Evolutionary conservation across 2,888 invertebrate species (phyloP), one percentile per base, ranked within the genome.

Genomic region (Branchellion lobata): DNA sequence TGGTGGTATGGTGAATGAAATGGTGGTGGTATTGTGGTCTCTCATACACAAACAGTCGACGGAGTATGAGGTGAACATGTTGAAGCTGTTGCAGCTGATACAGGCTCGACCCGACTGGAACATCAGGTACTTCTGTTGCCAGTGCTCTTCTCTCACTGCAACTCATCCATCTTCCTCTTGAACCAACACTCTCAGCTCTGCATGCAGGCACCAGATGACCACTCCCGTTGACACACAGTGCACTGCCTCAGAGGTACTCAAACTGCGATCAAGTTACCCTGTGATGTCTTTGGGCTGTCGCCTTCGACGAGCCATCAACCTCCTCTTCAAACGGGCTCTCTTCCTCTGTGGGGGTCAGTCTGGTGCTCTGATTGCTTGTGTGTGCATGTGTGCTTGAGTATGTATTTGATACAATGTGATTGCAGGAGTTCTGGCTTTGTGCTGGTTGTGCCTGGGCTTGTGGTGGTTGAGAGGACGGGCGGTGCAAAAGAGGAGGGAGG

Each of bases 61-160:
- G 18, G 53, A 61, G 24, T 65, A 77, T 57, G 65, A 77, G 34
- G 77, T 77, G 77, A 65, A 65, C 27, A 34, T 77, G 57, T 11
- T 24, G 31, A 77, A 65, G 33, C n/a, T 77, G 1, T 27, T 77
- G 5, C n/a, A 27, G 24, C 24, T 65, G 33, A 65, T 77, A 0
- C 18, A 34, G 36, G 31, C 29, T 18, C n/a, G 29, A 31, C 34
- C 77, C 27, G 65, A 29, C 31, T 77, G 77, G 77, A 77, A 77
- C 27, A 77, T 77, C 33, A 77, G 24, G 75, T 75, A 18, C 0
- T 3, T 24, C 51, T n/a, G n/a, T n/a, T n/a, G n/a, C n/a, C n/a
- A n/a, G n/a, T n/a, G n/a, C n/a, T n/a, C n/a, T n/a, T n/a, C n/a
- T n/a, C n/a, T n/a, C n/a, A n/a, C n/a, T n/a, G n/a, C n/a, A n/a